Evolutionary conservation across 1,140 invertebrate genomes (phyloP), one percentile per base, ranked within the genome.

Genomic region (Euura saliciscinereae): DNA sequence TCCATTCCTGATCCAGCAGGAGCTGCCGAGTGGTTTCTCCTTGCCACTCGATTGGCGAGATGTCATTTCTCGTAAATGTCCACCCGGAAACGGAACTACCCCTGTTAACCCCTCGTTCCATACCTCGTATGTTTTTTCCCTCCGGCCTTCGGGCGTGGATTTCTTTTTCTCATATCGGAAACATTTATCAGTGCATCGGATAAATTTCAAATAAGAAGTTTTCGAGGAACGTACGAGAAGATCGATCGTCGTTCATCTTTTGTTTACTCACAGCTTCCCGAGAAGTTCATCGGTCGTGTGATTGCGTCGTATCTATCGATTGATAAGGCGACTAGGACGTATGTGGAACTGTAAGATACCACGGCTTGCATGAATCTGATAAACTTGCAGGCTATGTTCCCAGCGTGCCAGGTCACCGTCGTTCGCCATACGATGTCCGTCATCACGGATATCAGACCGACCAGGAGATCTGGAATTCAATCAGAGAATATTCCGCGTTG

Each of bases 221-320:
- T 42, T 43, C 42, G 10, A 28, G 28, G 28, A 28, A 1, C 28
- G 28, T 28, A 28, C 28, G 28, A 28, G 28, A 28, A 28, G 28
- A 28, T 28, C 1, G 28, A 28, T 28, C 0, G 28, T 28, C 28
- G 28, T 28, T 28, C 0, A 43, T 59, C 43, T 42, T 6, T 68
- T 28, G 28, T 28, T 71, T 83, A 96, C 95, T 95, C 89, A 97
- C 96, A 97, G 80, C 95, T 96, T 82, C 94, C 94, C 43, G 94
- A 95, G 86, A 97, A 97, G 87, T 97, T 97, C 94, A 99, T 96
- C 1, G 97, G 97, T 85, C 96, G 93, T 6, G 95, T 97, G 80
- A 99, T 98, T 76, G 97, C 97, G 82, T 98, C 96, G 80, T 97
- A 97, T 79, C 97, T 90, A 86, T 99, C 97, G 76, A 98, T 96